Evolutionary conservation across 2,797 vertebrate species (phyloP), one percentile per base, ranked within the genome.

Genomic region (Falco columbarius): DNA sequence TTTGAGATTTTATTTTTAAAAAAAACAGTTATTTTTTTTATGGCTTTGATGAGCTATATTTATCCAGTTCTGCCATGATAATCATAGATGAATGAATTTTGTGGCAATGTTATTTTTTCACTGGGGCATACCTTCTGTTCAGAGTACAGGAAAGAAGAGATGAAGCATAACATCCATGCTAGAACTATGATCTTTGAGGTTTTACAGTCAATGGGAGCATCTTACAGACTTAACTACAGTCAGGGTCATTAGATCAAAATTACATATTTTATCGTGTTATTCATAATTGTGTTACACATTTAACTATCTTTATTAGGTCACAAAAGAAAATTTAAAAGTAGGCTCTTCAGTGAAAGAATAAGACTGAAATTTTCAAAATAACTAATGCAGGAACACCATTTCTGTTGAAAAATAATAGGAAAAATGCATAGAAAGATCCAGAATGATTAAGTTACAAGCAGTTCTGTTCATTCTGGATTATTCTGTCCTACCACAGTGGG

Each of bases 81-180:
- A 73, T 58, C 3, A 30, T 14, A 10, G 7, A 56, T 46, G 32
- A 73, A 80, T 12, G 23, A 30, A 59, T 74, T 89, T 66, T 0
- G 0, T 51, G 21, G 6, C 6, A 38, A 4, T 9, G 4, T 4
- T 38, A 1, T 22, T 67, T 40, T 34, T 73, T 63, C 22, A 3
- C 16, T 74, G 63, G 4, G 38, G 1, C 4, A 24, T 49, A 19
- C 2, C 4, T 90, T 68, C 19, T n/a, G 9, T 44, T 72, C 44
- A 49, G 2, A 1, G 2, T 40, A 58, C 26, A 79, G 62, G 27
- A 71, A 52, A 66, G 22, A 36, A 56, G 18, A 65, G 17, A 11
- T 38, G 58, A 49, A 63, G 9, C 3, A 14, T 40, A 47, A 52
- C 3, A 24, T 30, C 6, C 3, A 5, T 56, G 14, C 10, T 32